These are phyloP conservation scores for Tenthredo notha DNA, from an alignment of 2,888 invertebrate genomes.

Conservation along the genomic window DNA sequence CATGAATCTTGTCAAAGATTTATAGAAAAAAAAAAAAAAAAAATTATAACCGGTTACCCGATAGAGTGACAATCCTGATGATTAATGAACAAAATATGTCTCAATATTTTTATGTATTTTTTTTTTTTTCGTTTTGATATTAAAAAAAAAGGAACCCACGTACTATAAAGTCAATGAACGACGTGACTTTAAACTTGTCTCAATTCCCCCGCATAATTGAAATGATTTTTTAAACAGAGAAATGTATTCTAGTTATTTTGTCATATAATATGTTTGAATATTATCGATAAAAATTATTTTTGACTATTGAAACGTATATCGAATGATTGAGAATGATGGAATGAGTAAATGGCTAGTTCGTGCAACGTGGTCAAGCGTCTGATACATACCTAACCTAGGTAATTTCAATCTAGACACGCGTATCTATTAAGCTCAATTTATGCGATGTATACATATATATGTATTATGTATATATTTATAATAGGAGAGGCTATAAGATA, in stretches of 20 bases:
- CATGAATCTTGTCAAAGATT: too few species aligned
- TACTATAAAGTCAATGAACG: too few species aligned
- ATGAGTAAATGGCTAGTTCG: slow-evolving; percentile 14
- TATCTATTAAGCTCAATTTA: slow-evolving; percentile 41
- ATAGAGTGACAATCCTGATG: too few species aligned
- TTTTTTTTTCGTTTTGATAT: too few species aligned
- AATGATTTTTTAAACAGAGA: not conserved
- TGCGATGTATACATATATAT: slow-evolving; percentile 1
- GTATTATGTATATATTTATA: not conserved
- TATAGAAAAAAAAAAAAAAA: too few species aligned
- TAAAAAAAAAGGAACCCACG: too few species aligned
- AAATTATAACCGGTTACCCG: too few species aligned
- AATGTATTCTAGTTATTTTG: not conserved
- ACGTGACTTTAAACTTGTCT: not conserved
- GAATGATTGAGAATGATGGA: not conserved
- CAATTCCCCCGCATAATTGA: not conserved
- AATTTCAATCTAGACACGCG: slow-evolving; percentile 40
- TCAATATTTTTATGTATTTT: too few species aligned
- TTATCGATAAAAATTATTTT: not conserved
- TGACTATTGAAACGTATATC: slow-evolving; percentile 19
- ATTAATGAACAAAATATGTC: too few species aligned
- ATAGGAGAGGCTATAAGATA: not conserved
- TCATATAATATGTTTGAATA: not conserved
- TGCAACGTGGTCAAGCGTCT: slow-evolving; percentile 8
- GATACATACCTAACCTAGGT: slow-evolving; percentile 38